Evolutionary conservation across 2,888 invertebrate genomes (phyloP).

Genomic region (Lasioglossum figueresi): DNA sequence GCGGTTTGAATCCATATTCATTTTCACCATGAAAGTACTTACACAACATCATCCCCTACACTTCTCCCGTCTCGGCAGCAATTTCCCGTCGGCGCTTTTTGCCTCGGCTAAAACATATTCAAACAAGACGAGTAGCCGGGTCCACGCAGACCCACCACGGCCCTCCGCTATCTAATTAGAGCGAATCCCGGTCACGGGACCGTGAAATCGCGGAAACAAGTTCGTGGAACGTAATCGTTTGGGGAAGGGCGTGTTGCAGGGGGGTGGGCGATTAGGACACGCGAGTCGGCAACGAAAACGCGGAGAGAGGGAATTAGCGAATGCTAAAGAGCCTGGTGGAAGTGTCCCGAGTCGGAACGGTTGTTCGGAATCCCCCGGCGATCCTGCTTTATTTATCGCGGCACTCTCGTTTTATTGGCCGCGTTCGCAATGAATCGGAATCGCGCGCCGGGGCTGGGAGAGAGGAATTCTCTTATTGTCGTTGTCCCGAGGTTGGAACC

Average conservation of each 20-base stretch:
- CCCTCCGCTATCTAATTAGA: not conserved
- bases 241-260: constrained; percentile 1
- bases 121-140: not conserved
- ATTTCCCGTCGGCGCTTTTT: not conserved
- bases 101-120: not conserved
- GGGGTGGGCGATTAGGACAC: constrained; percentile 58
- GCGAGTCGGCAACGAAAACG: constrained; percentile 64
- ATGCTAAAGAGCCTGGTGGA: constrained; percentile 70
- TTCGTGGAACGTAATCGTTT: constrained; percentile 54
- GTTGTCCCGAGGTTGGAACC: constrained; percentile 27
- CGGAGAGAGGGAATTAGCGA: constrained; percentile 67
- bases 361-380: constrained; percentile 14
- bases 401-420: constrained; percentile 65
- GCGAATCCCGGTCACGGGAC: constrained; percentile 5
- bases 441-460: constrained; percentile 18
- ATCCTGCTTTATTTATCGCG: constrained; percentile 68
- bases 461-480: constrained; percentile 59
- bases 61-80: not conserved
- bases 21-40: no score
- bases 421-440: constrained; percentile 52
- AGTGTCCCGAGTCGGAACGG: constrained; percentile 42
- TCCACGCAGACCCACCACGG: not conserved
- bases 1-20: no score
- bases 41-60: not conserved
- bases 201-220: constrained; percentile 24